Evolutionary conservation across 2,113 vertebrate species (phyloP), one percentile per base, ranked within the genome.

Genomic region (Saimiri boliviensis): DNA sequence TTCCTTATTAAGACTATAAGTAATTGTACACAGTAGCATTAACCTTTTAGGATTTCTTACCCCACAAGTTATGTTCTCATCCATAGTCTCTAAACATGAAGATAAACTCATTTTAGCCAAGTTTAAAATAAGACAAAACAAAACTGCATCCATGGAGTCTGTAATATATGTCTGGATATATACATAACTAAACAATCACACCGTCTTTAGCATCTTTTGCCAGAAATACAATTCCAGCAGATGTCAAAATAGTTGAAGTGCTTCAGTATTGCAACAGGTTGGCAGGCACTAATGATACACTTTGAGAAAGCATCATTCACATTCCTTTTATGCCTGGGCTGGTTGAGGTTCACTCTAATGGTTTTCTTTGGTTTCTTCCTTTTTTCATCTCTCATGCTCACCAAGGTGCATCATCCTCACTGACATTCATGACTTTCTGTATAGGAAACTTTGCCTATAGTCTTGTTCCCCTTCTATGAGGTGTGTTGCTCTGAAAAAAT

Each of bases 71-170:
- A 83, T 12, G 52, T 45, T 90, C 60, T 8, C 54, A 85, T 19
- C 70, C 42, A 42, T 35, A n/a, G 30, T 66, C 68, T 97, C 66
- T 89, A 91, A 71, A 71, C 12, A 71, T 40, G 17, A 85, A 13
- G 89, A 63, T 21, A 76, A 91, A 82, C 13, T n/a, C n/a, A 84
- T 86, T 95, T 89, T 58, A 91, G 14, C 35, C 37, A 89, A 74
- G 8, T 56, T 47, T 86, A 91, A 84, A 52, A 85, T 11, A 91
- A 49, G 1, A 25, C n/a, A 91, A 84, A 52, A 37, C 1, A 30
- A 86, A 86, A 71, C 17, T 54, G 14, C 17, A 66, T 66, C 74
- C 35, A 54, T 20, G 16, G 83, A 89, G 60, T 76, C 63, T 85
- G 49, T 92, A 86, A 37, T 56, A 37, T 52, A 19, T 42, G 10